Evolutionary conservation across 2,797 vertebrate genomes (phyloP), one percentile per base, ranked within the genome.

Genomic region (Sebastes nivosus): DNA sequence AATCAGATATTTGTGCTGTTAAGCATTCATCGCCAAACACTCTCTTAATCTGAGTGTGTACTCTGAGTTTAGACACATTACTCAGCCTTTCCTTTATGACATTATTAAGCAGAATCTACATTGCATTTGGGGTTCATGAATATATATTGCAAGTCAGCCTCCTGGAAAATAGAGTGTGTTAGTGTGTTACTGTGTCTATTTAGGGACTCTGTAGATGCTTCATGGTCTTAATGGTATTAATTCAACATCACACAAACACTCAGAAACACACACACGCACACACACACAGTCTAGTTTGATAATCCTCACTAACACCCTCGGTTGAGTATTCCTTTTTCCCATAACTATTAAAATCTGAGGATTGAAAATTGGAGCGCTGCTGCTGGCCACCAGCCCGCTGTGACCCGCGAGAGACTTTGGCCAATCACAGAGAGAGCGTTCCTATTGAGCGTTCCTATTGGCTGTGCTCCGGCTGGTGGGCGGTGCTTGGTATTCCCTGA

Each of bases 71-170:
- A 78, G 64, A 77, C 75, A 70, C 70, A 74, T 50, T 70, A 81
- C 80, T 85, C 88, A 83, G 82, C 57, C 67, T 60, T 71, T 82
- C 67, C 68, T 80, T 81, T 22, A 63, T 67, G 50, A 77, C 18
- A 57, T 68, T 84, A 87, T 84, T 89, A 81, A 79, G 77, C 69
- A 81, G 73, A 83, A 83, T 77, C 77, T 80, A 77, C 82, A 79
- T 66, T 71, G 72, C 64, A 67, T 85, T 87, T 89, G 65, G 50
- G 76, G 30, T 88, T 92, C 88, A 91, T 93, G 88, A 92, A 92
- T 90, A 90, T 88, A 93, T 88, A 90, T 83, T 91, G 80, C 75
- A 72, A 89, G 82, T 85, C 82, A 82, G 82, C 77, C 73, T 88
- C 20, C 83, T 77, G 84, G 88, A 92, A 94, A 92, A 92, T 86